Conservation (phyloP, 2,797 vertebrate species). For the Poeciliopsis presidionis region DNA sequence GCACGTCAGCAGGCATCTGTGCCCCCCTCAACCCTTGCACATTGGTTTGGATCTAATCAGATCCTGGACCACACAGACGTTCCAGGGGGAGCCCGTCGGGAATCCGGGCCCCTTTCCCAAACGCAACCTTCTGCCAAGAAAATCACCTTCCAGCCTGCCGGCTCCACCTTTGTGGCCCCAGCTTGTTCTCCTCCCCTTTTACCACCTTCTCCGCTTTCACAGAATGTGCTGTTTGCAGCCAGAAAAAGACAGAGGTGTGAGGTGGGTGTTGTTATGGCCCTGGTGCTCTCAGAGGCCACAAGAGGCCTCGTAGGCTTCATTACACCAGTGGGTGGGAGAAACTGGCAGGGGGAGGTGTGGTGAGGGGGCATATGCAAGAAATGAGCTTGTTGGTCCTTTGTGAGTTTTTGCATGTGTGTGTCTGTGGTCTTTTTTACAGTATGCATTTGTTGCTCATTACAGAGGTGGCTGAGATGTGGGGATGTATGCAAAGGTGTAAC, state of each 20-base stretch:
- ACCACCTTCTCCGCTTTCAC: slow-evolving; percentile 79
- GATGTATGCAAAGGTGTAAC: slow-evolving; percentile 70
- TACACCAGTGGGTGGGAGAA: slow-evolving; percentile 42
- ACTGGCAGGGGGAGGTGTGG: not conserved
- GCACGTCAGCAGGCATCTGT: slow-evolving; percentile 32
- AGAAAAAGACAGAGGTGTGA: slow-evolving; percentile 36
- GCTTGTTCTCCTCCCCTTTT: slow-evolving; percentile 18
- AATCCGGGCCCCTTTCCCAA: slow-evolving; percentile 37
- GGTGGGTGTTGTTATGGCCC: slow-evolving; percentile 30
- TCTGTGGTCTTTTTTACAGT: slow-evolving; percentile 61
- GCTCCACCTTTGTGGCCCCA: slow-evolving; percentile 54
- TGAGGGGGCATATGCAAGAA: slow-evolving; percentile 15
- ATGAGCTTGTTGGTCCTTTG: slow-evolving; percentile 45
- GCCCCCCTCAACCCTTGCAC: not conserved
- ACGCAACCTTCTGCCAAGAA: slow-evolving; percentile 71
- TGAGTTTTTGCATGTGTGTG: slow-evolving; percentile 40
- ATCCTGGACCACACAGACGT: slow-evolving; percentile 78
- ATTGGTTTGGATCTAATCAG: slow-evolving; percentile 56
- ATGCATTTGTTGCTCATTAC: slow-evolving; percentile 80
- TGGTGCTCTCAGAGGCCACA: slow-evolving; percentile 40
- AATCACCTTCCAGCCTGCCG: slow-evolving; percentile 70
- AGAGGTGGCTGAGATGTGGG: slow-evolving; percentile 77
- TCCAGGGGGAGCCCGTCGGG: slow-evolving; percentile 23
- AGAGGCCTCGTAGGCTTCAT: slow-evolving; percentile 54
- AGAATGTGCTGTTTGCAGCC: slow-evolving; percentile 59